These are phyloP conservation scores for Apodemus agrarius DNA, from an alignment of 2,797 vertebrate genomes.

Conservation along the genomic window DNA sequence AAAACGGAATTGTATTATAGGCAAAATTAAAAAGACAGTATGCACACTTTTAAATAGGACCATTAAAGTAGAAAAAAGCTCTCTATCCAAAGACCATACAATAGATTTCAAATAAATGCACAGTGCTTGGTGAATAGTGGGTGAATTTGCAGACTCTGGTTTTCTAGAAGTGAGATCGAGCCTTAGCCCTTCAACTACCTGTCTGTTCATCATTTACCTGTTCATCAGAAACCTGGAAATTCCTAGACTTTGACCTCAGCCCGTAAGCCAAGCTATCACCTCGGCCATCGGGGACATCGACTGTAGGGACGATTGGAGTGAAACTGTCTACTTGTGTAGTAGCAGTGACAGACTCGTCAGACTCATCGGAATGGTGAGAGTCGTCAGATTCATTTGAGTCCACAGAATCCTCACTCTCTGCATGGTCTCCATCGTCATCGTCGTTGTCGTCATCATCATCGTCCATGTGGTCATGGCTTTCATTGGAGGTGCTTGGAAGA, in stretches of 20 bases:
- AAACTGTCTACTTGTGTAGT: conserved; percentile 65
- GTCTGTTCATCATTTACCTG: conserved; percentile 81
- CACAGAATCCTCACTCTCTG: conserved; percentile 33
- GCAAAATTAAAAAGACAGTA: conserved; percentile 42
- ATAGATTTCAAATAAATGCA: not conserved
- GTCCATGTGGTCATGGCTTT: conserved; percentile 78
- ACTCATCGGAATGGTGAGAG: not conserved
- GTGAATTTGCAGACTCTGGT: not conserved
- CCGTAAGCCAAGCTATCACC: conserved; percentile 84
- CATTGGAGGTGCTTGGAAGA: conserved; percentile 82
- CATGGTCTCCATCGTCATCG: conserved; percentile 62
- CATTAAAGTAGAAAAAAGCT: not conserved
- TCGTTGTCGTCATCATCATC: conserved; percentile 33
- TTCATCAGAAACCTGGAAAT: conserved; percentile 48
- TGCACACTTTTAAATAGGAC: not conserved
- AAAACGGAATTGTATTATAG: conserved; percentile 6
- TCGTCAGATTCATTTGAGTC: conserved; percentile 78
- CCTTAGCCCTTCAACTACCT: not conserved
- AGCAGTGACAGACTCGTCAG: conserved; percentile 75
- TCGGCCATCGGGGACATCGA: conserved; percentile 77
- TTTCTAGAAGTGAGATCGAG: not conserved
- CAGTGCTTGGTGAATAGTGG: not conserved
- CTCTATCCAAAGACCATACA: not conserved
- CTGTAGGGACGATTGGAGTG: conserved; percentile 76
- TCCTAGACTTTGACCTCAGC: conserved; percentile 73